Evolutionary conservation across 2,888 invertebrate species (phyloP).

Genomic region (Luperina testacea): DNA sequence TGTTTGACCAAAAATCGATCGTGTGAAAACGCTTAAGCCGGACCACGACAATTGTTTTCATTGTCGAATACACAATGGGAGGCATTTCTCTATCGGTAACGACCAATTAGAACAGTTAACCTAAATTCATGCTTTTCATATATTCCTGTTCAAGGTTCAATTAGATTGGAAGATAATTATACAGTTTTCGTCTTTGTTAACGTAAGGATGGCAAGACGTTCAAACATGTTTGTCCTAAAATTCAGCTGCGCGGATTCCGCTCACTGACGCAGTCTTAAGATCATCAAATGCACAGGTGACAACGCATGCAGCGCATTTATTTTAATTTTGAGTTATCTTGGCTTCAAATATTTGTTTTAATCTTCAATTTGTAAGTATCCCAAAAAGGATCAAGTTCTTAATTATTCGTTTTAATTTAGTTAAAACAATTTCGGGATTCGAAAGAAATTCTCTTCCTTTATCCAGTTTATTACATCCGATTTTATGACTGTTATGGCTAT

Average conservation of each 20-base stretch:
- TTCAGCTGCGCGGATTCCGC: neutral
- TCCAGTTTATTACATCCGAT: neutral
- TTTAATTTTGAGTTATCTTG: neutral
- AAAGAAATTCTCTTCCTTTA: neutral
- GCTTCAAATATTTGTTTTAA: neutral
- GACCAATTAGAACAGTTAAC: slow-evolving; percentile 31
- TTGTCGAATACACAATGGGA: slow-evolving; percentile 15
- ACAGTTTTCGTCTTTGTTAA: neutral
- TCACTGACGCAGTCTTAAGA: neutral
- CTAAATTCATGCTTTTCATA: slow-evolving; percentile 7
- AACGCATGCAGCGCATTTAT: neutral
- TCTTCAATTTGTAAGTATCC: neutral
- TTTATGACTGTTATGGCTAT: neutral
- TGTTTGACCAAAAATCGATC: slow-evolving; percentile 45
- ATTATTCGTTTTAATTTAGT: neutral
- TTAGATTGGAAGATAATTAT: neutral
- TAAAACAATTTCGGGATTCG: slow-evolving; percentile 10
- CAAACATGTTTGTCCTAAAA: neutral
- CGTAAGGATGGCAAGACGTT: neutral
- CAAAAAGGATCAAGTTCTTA: slow-evolving; percentile 4
- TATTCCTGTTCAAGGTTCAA: neutral
- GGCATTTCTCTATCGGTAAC: slow-evolving; percentile 12
- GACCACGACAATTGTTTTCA: slow-evolving; percentile 9
- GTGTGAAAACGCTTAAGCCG: slow-evolving; percentile 5
- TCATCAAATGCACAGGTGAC: neutral